Conservation (phyloP, 2,113 vertebrate species). For the Ariopsis seemanni region DNA sequence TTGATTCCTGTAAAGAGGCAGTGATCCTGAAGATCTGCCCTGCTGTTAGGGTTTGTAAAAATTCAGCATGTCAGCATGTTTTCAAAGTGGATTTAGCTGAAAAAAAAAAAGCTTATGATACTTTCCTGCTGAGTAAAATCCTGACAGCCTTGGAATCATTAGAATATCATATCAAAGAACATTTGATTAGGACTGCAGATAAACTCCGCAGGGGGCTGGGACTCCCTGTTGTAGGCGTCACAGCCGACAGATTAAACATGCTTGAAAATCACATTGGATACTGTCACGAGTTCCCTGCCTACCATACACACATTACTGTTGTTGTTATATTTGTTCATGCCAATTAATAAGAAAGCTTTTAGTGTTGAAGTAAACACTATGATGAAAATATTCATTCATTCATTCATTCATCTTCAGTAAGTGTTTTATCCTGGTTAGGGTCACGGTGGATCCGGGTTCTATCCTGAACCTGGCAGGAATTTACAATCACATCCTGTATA, state of each 20-base stretch:
- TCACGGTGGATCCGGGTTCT: neutral
- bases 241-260: neutral
- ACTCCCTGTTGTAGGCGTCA: neutral
- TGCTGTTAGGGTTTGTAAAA: neutral
- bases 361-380: neutral
- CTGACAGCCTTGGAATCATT: neutral
- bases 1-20: neutral
- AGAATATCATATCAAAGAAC: neutral
- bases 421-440: neutral
- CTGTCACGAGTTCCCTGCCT: neutral
- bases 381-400: neutral
- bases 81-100: neutral
- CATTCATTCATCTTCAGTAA: neutral
- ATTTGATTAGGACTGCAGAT: slow-evolving; percentile 16
- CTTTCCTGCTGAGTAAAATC: neutral
- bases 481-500: neutral
- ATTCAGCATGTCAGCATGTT: neutral
- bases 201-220: neutral
- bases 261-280: neutral
- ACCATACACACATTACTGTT: neutral
- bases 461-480: neutral
- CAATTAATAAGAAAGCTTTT: neutral
- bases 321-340: neutral
- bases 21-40: neutral
- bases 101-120: neutral